phyloP scores from a whole-genome alignment of 2,113 vertebrate genomes.

The Nothocercus julius region DNA sequence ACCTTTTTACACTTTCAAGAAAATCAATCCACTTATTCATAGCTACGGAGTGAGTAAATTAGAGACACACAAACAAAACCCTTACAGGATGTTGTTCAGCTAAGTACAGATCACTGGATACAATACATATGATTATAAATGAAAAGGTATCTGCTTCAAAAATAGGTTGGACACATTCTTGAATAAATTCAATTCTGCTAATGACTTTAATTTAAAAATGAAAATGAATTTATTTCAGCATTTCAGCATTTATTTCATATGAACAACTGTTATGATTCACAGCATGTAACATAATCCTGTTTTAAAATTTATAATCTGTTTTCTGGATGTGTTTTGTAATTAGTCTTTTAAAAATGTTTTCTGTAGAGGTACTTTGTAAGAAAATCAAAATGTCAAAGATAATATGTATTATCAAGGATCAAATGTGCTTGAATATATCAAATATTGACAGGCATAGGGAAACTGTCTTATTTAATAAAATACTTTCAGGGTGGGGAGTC shows the following conservation, averaged over 20 bases:
- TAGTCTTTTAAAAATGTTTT: neutral
- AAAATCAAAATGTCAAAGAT: neutral
- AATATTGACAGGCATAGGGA: neutral
- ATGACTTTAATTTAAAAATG: conserved; percentile 41
- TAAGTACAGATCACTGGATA: conserved; percentile 56
- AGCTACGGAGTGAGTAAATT: conserved; percentile 53
- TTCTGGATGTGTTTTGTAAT: neutral
- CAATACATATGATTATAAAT: conserved; percentile 65
- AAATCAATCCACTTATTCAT: conserved; percentile 56
- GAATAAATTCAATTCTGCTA: conserved; percentile 57
- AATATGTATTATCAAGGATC: neutral
- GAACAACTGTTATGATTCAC: neutral
- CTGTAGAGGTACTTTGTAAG: neutral
- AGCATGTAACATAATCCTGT: neutral
- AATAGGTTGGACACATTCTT: conserved; percentile 59
- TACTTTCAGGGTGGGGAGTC: neutral
- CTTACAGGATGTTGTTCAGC: conserved; percentile 52
- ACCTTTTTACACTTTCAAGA: conserved; percentile 40
- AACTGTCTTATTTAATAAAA: neutral
- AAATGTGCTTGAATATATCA: neutral
- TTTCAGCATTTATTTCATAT: conserved; percentile 20
- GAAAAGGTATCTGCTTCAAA: conserved; percentile 61
- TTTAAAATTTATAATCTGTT: conserved; percentile 12
- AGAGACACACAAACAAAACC: conserved; percentile 55
- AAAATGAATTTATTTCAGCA: conserved; percentile 35